phyloP scores from a whole-genome alignment of 2,113 vertebrate genomes.

The Circaetus gallicus region DNA sequence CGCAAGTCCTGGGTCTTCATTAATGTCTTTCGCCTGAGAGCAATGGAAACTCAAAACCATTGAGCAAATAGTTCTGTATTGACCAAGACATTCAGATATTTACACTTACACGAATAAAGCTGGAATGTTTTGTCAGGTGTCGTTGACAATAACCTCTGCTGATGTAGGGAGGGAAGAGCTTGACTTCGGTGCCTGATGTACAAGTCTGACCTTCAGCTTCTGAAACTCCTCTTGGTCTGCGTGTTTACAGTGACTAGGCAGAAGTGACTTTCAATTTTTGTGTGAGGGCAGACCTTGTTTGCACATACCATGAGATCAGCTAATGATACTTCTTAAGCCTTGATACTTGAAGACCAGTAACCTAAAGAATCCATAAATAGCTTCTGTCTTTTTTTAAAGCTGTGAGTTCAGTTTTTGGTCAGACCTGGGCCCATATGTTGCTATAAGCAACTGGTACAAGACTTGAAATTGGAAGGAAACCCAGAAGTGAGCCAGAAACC shows the following conservation, averaged over 20 bases:
- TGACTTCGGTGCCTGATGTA: neutral
- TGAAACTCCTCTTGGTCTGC: neutral
- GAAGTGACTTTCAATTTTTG: fast-evolving
- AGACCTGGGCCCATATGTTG: neutral
- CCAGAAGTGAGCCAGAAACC: neutral
- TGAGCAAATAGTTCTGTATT: neutral
- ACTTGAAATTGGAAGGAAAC: neutral
- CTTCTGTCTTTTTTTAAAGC: neutral
- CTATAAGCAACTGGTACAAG: neutral
- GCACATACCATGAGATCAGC: fast-evolving
- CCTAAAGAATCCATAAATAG: too few relatives aligned
- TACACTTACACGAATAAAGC: fast-evolving
- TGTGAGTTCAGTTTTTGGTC: neutral
- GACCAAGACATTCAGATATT: neutral
- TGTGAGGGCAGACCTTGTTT: neutral
- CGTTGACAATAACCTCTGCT: fast-evolving
- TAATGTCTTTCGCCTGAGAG: fast-evolving
- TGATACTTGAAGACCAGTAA: neutral
- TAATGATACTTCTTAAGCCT: neutral
- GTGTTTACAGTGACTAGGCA: neutral
- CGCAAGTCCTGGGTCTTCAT: fast-evolving
- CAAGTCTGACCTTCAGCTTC: neutral
- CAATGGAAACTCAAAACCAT: neutral
- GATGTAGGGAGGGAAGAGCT: neutral
- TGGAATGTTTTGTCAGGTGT: fast-evolving